Conservation (phyloP, 2,888 invertebrate genomes). For the Antheraea yamamai region DNA sequence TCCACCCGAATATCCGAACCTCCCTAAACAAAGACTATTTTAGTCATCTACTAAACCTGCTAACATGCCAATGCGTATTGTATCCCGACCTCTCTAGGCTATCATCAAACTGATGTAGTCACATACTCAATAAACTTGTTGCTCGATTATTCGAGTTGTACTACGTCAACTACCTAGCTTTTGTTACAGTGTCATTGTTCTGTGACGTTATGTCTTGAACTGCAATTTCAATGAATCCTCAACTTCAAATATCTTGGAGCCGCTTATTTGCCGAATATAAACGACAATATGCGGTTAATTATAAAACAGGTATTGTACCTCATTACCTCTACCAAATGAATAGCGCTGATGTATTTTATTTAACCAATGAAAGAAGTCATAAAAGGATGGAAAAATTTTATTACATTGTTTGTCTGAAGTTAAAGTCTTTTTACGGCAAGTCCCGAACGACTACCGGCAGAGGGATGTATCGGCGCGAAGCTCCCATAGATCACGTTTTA, state of each 20-base stretch:
- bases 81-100: constrained; percentile 48
- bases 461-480: constrained; percentile 57
- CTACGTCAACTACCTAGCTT: constrained; percentile 21
- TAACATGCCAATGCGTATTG: constrained; percentile 55
- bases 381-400: neutral
- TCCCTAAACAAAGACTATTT: constrained; percentile 51
- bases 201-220: neutral
- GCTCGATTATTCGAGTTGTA: constrained; percentile 43
- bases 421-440: constrained; percentile 41
- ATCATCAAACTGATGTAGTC: constrained; percentile 48
- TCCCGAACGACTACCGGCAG: constrained; percentile 37
- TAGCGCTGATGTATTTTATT: neutral
- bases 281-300: neutral
- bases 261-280: neutral
- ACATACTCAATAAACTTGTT: constrained; percentile 51
- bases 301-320: neutral
- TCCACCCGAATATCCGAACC: constrained; percentile 54
- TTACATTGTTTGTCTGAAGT: constrained; percentile 31
- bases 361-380: constrained; percentile 3
- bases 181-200: constrained; percentile 25
- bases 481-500: constrained; percentile 74
- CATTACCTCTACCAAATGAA: neutral
- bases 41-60: constrained; percentile 49
- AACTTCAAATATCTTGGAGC: neutral
- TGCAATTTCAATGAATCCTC: neutral